A percentile compares a stretch with the other conserved stretches of the same genome.
These are phyloP conservation scores for Ectobius pallidus DNA, from an alignment of 2,888 invertebrate genomes.

Conservation along the genomic window DNA sequence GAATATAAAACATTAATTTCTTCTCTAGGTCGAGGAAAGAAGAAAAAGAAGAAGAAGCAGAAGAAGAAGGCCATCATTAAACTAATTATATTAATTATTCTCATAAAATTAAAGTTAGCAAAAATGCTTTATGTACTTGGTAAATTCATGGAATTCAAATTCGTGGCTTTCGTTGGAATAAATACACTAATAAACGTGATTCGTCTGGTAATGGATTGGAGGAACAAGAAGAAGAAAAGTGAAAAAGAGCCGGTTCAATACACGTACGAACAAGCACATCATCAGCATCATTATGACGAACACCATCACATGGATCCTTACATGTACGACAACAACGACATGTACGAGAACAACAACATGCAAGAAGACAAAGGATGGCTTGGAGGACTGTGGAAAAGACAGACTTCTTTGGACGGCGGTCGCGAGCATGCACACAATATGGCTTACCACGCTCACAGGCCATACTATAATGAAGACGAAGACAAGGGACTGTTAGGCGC, in stretches of 20 bases:
- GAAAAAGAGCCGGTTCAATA: neutral
- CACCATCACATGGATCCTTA: neutral
- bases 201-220: neutral
- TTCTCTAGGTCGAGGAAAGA: constrained; percentile 15
- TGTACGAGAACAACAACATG: neutral
- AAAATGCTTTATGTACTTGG: constrained; percentile 2
- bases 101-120: constrained; percentile 9
- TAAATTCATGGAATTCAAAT: constrained; percentile 7
- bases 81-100: neutral
- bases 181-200: constrained; percentile 13
- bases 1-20: neutral
- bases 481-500: too few species aligned
- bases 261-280: constrained; percentile 7
- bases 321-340: neutral
- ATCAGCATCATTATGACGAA: constrained; percentile 21
- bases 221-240: neutral
- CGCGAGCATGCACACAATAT: too few species aligned
- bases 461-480: too few species aligned
- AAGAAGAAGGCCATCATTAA: constrained; percentile 4
- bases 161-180: neutral
- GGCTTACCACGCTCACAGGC: too few species aligned
- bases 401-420: too few species aligned
- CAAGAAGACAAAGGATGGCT: constrained; percentile 16
- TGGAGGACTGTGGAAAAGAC: neutral
- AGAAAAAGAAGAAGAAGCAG: constrained; percentile 7